Evolutionary conservation across 2,113 vertebrate genomes (phyloP), one percentile per base, ranked within the genome.

Genomic region (Oncorhynchus clarkii): DNA sequence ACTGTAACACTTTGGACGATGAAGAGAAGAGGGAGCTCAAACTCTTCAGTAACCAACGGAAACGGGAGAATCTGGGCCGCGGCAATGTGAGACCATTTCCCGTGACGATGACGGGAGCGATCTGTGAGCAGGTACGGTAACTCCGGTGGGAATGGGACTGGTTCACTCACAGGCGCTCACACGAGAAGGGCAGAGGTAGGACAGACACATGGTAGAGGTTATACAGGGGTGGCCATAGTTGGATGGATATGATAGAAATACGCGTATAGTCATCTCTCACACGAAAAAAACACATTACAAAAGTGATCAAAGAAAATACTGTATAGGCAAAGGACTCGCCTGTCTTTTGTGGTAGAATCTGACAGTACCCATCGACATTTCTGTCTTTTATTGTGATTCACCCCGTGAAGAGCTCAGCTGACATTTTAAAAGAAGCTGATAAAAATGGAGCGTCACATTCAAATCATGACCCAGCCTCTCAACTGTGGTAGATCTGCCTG

Each of bases 11-110:
- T 0, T 82, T 99, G 93, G 98, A 99, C 13, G 97, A 99, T 3
- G 98, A 99, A 66, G 98, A 99, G 88, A 99, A 98, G 89, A 92
- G 97, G 74, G 98, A 99, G 85, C 95, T 99, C 70, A 98, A 98
- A 87, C 95, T 99, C 67, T 99, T 99, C 93, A 99, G 97, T 84
- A 96, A 94, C 88, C 98, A 99, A 85, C 94, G 98, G 73, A 99
- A 99, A 77, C 92, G 97, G 1, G 98, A 99, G 87, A 98, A 98
- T 78, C 84, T 99, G 89, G 98, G 98, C 68, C 92, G 97, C 2
- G 97, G 97, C 77, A 99, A 96, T 0, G 96, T 99, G 72, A 92
- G 97, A 0, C 98, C 97, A 0, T 99, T 99, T 83, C 98, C 97
- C 0, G 95, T 99, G 77, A 99, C 97, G 1, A 99, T 99, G 97